Conservation (phyloP, 2,888 invertebrate species). For the Polymixis lichenea region DNA sequence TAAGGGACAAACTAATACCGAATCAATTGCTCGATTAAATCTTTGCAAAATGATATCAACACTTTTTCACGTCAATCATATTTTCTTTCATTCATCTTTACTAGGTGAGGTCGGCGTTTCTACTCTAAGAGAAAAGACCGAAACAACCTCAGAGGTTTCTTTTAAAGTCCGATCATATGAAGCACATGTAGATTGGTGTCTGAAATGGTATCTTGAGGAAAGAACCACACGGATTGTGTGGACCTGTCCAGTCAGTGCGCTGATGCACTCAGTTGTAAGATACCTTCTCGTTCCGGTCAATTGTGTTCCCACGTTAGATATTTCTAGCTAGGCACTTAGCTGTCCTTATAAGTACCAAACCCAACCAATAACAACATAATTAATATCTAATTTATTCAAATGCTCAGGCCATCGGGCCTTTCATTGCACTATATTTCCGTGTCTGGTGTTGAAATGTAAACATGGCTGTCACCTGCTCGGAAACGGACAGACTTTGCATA, state of each 20-base stretch:
- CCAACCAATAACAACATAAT: conserved; percentile 48
- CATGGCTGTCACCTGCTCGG: conserved; percentile 76
- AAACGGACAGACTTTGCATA: conserved; percentile 83
- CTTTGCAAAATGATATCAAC: not conserved
- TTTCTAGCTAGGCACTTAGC: conserved; percentile 1
- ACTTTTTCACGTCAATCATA: too few species aligned
- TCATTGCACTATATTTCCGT: conserved; percentile 66
- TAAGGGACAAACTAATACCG: not conserved
- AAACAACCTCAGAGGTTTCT: too few species aligned
- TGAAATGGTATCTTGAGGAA: too few species aligned
- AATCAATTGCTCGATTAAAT: not conserved
- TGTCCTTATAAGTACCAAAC: conserved; percentile 28
- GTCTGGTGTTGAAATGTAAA: conserved; percentile 71
- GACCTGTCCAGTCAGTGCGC: too few species aligned
- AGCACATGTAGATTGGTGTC: too few species aligned
- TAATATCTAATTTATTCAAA: conserved; percentile 61
- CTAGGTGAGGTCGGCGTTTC: too few species aligned
- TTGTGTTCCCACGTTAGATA: conserved; percentile 23
- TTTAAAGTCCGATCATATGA: too few species aligned
- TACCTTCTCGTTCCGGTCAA: not conserved
- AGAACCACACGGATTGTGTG: too few species aligned
- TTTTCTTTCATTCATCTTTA: too few species aligned
- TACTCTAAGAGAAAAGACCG: too few species aligned
- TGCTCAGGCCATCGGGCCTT: conserved; percentile 57
- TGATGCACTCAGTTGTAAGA: too few species aligned